Evolutionary conservation across 2,888 invertebrate species (phyloP), one percentile per base, ranked within the genome.

Genomic region (Lasius platythorax): DNA sequence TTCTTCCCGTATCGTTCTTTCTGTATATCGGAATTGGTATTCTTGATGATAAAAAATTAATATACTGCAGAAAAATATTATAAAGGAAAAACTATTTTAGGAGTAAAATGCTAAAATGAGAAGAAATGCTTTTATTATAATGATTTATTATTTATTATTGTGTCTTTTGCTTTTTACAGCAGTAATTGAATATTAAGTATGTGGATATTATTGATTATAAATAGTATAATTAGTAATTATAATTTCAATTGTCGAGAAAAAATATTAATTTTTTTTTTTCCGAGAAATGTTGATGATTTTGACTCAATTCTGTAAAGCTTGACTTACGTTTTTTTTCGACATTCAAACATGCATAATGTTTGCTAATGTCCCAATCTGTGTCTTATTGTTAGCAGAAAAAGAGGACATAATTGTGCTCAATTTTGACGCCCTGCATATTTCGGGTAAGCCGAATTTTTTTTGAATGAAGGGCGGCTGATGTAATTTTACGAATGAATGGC

Each of bases 401-500:
- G n/a, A 23, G 1, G 28, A 9, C 2, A 1, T 28, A 28, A 1
- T 30, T 37, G 1, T 2, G 5, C 0, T 9, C 12, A 6, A 18
- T 50, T 53, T 53, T 67, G 37, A 83, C 82, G 67, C 43, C 66
- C 11, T 72, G 68, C 30, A 33, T 28, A 50, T 68, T 72, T 68
- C 12, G 53, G 61, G 73, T 61, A 70, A 46, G 15, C 50, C 23
- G 79, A 81, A 82, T 84, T 84, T 70, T 11, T 53, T 61, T 61
- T n/a, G 72, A 66, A 74, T 43, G 50, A 67, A 72, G 58, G 68
- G 73, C 28, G 15, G 40, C 33, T 33, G 56, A 76, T 37, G 66
- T 75, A 67, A 85, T 63, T 78, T 83, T 61, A 68, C 61, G n/a
- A 78, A 50, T 46, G n/a, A 78, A 50, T 46, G 70, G 50, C 43